Evolutionary conservation across 2,113 vertebrate genomes (phyloP).

Genomic region (Spea multiplicata): DNA sequence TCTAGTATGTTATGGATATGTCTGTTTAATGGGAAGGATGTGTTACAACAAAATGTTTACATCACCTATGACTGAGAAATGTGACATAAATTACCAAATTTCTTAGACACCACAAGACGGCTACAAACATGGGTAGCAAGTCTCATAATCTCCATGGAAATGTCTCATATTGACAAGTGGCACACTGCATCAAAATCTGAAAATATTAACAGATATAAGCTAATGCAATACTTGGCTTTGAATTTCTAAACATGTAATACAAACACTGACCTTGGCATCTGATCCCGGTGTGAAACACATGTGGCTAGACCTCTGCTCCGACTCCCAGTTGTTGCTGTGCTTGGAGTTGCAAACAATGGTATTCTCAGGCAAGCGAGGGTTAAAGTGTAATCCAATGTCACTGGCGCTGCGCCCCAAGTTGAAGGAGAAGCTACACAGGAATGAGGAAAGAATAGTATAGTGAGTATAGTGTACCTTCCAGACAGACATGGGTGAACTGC

Average conservation of each 20-base stretch:
- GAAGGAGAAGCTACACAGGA: constrained; percentile 69
- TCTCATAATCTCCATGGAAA: no score
- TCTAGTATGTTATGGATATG: no score
- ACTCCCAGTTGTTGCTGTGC: constrained; percentile 62
- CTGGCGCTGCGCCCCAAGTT: constrained; percentile 67
- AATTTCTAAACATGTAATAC: no score
- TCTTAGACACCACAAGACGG: no score
- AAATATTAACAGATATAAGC: no score
- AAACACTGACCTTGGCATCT: constrained; percentile 69
- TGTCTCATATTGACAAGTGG: no score
- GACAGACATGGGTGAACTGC: not conserved
- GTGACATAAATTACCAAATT: no score
- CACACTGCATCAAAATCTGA: no score
- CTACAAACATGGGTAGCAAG: no score
- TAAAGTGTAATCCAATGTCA: constrained; percentile 78
- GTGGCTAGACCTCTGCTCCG: constrained; percentile 64
- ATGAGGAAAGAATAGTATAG: not conserved
- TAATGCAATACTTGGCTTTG: not conserved
- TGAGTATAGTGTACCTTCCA: not conserved
- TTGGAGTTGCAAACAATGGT: constrained; percentile 76
- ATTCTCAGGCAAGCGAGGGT: constrained; percentile 76
- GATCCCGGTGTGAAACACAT: constrained; percentile 65
- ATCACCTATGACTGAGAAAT: no score
- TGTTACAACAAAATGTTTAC: no score
- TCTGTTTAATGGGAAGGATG: no score